Evolutionary conservation across 2,888 invertebrate species (phyloP).

Genomic region (Yponomeuta malinellus): DNA sequence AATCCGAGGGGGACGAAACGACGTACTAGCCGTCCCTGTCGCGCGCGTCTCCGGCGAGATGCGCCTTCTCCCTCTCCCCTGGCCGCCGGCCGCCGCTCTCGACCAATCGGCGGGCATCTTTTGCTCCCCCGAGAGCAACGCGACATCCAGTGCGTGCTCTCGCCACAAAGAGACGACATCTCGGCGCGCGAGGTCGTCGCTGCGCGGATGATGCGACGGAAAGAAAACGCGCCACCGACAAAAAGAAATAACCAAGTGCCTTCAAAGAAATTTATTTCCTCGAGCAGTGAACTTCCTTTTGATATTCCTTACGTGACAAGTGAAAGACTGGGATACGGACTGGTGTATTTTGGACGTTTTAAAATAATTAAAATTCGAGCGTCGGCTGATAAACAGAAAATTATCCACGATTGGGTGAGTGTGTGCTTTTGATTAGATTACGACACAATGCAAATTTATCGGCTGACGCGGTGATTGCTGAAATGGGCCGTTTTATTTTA

Average conservation of each 20-base stretch:
- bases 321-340: conserved; percentile 53
- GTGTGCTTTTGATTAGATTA: conserved; percentile 66
- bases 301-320: conserved; percentile 41
- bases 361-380: conserved; percentile 41
- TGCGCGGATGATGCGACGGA: conserved; percentile 46
- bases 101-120: conserved; percentile 72
- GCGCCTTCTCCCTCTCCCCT: conserved; percentile 65
- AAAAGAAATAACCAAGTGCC: background rate
- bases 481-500: conserved; percentile 30
- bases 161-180: conserved; percentile 73
- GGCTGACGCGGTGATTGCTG: conserved; percentile 39
- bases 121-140: conserved; percentile 75
- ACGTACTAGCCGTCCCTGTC: conserved; percentile 60
- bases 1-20: conserved; percentile 66
- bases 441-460: conserved; percentile 49
- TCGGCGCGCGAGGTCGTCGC: conserved; percentile 69
- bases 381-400: conserved; percentile 63
- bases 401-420: conserved; percentile 74
- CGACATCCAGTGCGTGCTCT: conserved; percentile 72
- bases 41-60: conserved; percentile 50
- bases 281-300: conserved; percentile 28
- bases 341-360: conserved; percentile 52
- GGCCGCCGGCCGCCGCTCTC: conserved; percentile 57
- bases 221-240: conserved; percentile 40
- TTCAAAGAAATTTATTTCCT: conserved; percentile 5